phyloP scores from a whole-genome alignment of 2,797 vertebrate species.

The Gila robusta region DNA sequence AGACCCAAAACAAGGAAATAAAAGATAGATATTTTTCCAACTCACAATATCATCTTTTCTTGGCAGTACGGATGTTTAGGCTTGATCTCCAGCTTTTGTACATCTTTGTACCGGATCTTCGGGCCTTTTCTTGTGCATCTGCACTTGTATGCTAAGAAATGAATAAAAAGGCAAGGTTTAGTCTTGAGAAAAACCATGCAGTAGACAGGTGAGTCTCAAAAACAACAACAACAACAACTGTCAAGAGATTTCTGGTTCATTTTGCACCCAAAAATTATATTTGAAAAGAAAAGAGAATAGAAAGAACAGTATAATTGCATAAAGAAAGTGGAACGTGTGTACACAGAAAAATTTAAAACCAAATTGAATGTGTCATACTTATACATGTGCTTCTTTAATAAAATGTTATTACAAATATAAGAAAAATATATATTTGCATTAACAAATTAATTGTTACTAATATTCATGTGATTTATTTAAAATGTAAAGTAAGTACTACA shows the following conservation, averaged over 20 bases:
- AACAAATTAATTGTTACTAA: too few relatives aligned
- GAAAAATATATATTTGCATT: neutral
- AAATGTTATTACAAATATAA: too few relatives aligned
- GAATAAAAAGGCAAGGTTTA: constrained; percentile 31
- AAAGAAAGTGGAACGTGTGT: neutral
- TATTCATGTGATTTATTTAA: neutral
- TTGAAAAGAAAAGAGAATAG: constrained; percentile 20
- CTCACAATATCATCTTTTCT: constrained; percentile 99
- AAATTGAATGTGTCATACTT: neutral
- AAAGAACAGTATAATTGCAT: constrained; percentile 13
- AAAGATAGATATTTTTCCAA: constrained; percentile 32
- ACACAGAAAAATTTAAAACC: neutral
- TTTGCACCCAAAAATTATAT: neutral
- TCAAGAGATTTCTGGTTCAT: neutral
- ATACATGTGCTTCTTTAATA: too few relatives aligned
- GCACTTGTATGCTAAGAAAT: constrained; percentile 91
- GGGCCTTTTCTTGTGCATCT: constrained; percentile 97
- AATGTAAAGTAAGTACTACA: neutral
- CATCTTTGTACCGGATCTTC: constrained; percentile 97
- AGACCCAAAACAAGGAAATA: neutral
- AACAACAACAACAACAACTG: neutral
- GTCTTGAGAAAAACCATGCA: neutral
- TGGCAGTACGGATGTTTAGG: constrained; percentile 96
- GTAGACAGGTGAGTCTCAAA: neutral
- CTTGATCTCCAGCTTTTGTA: constrained; percentile 98